Percentiles rank a stretch among this genome's conserved stretches.
Conservation (phyloP, 2,888 invertebrate species). For the Drosophila koepferae region DNA sequence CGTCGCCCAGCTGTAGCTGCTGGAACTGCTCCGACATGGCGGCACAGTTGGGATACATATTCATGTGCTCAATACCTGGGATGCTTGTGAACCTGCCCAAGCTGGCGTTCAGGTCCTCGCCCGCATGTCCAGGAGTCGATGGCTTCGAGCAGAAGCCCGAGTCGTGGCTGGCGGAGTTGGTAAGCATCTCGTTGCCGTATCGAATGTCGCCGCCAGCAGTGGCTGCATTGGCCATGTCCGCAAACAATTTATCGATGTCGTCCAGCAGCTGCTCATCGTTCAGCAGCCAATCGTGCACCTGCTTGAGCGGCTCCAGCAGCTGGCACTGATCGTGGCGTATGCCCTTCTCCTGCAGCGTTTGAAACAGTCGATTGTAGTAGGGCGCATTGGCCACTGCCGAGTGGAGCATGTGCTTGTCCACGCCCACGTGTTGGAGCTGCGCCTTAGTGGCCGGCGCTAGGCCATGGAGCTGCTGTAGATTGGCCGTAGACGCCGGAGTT, state of each 20-base stretch:
- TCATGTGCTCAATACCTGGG: conserved; percentile 83
- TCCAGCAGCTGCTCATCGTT: conserved; percentile 87
- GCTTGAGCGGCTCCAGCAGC: conserved; percentile 87
- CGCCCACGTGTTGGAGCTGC: conserved; percentile 86
- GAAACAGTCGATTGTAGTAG: conserved; percentile 87
- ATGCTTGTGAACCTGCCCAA: conserved; percentile 76
- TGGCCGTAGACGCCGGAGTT: conserved; percentile 48
- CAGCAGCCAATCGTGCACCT: conserved; percentile 87
- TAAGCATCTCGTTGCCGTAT: conserved; percentile 65
- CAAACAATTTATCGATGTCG: conserved; percentile 86
- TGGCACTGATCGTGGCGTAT: conserved; percentile 86
- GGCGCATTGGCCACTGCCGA: conserved; percentile 88
- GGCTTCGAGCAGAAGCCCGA: conserved; percentile 84
- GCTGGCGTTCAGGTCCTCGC: conserved; percentile 68
- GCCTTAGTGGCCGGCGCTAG: conserved; percentile 85
- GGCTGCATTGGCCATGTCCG: conserved; percentile 81
- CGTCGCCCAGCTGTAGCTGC: conserved; percentile 60
- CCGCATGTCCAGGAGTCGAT: conserved; percentile 80
- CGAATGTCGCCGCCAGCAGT: conserved; percentile 46
- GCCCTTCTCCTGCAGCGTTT: conserved; percentile 86
- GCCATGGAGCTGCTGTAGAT: conserved; percentile 85
- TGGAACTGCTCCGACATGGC: conserved; percentile 69
- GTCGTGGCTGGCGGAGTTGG: conserved; percentile 81
- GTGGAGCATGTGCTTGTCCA: conserved; percentile 87
- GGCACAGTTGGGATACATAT: conserved; percentile 82